These are phyloP conservation scores for Microplitis manilae DNA, from an alignment of 2,888 invertebrate species.

Conservation along the genomic window DNA sequence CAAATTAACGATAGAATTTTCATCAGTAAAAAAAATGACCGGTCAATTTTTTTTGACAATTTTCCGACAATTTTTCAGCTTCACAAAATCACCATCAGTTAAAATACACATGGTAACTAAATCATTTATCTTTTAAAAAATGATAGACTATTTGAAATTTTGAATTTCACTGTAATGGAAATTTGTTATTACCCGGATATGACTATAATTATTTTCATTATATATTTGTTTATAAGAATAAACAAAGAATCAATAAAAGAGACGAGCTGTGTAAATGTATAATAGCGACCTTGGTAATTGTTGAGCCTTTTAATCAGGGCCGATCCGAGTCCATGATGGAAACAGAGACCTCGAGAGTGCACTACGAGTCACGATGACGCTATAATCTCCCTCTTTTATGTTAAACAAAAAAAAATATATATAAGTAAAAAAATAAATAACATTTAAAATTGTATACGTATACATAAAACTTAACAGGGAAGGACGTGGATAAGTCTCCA, in stretches of 20 bases:
- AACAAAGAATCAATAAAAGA: constrained; percentile 17
- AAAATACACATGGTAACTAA: too few relatives aligned
- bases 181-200: too few relatives aligned
- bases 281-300: constrained; percentile 57
- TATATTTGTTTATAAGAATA: neutral
- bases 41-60: too few relatives aligned
- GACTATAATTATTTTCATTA: too few relatives aligned
- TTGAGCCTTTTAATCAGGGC: constrained; percentile 52
- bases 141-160: too few relatives aligned
- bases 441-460: neutral
- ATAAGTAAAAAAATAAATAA: constrained; percentile 13
- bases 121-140: too few relatives aligned
- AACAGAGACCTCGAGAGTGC: constrained; percentile 63
- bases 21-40: too few relatives aligned
- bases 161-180: too few relatives aligned
- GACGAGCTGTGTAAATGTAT: constrained; percentile 38
- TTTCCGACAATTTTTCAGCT: too few relatives aligned
- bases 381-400: constrained; percentile 18
- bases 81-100: too few relatives aligned
- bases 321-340: constrained; percentile 50
- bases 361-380: constrained; percentile 41
- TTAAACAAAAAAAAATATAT: constrained; percentile 14
- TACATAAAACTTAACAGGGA: constrained; percentile 2
- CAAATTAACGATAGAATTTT: too few relatives aligned
- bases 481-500: constrained; percentile 17